phyloP scores from a whole-genome alignment of 2,113 vertebrate genomes.

The Myrmophylax atrothorax region DNA sequence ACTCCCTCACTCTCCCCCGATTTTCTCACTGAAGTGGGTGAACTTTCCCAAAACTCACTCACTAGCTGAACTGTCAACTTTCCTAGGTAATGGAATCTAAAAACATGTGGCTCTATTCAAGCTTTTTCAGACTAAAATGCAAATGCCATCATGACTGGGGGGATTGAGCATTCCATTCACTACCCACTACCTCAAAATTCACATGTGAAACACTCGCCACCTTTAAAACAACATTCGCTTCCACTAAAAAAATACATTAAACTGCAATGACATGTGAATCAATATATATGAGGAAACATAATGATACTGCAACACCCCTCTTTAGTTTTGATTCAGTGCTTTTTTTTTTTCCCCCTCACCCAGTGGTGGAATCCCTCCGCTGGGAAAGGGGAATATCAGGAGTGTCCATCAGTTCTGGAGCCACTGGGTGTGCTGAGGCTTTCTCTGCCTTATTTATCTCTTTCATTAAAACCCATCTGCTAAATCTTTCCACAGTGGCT shows the following conservation, averaged over 20 bases:
- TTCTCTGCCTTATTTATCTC: background rate
- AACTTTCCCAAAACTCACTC: background rate
- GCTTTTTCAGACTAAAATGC: background rate
- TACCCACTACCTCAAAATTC: background rate
- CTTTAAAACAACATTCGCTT: background rate
- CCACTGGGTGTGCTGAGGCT: background rate
- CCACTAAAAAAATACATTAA: background rate
- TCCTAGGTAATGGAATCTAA: background rate
- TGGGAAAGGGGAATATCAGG: background rate
- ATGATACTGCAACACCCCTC: background rate
- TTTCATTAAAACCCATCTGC: background rate
- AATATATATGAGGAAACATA: background rate
- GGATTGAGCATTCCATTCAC: background rate
- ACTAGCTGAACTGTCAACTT: background rate
- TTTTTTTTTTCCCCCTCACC: background rate
- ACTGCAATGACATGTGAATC: background rate
- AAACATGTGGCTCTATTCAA: background rate
- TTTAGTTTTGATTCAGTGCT: background rate
- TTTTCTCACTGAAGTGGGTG: background rate
- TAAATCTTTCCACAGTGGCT: background rate
- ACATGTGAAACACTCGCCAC: background rate
- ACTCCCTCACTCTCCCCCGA: background rate
- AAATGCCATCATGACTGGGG: background rate
- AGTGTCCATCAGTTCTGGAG: background rate
- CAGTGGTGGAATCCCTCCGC: fast-evolving